A percentile compares a stretch with the other conserved stretches of the same genome.
These are phyloP conservation scores for Upupa epops DNA, from an alignment of 2,113 vertebrate genomes.

Conservation along the genomic window DNA sequence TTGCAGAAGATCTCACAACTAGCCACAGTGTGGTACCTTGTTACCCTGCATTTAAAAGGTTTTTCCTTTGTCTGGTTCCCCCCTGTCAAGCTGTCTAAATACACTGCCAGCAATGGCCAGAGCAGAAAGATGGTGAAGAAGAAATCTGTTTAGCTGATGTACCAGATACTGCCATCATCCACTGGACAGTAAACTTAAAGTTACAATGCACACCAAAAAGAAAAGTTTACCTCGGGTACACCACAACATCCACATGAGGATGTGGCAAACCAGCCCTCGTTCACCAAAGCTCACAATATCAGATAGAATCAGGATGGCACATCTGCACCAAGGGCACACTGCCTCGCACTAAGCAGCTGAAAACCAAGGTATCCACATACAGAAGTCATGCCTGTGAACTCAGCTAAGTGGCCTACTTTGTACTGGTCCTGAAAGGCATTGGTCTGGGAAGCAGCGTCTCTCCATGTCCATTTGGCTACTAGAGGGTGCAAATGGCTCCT, in stretches of 20 bases:
- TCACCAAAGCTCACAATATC: neutral
- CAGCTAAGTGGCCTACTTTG: neutral
- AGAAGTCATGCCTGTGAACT: neutral
- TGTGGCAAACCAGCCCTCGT: neutral
- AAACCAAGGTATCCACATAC: neutral
- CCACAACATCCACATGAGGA: neutral
- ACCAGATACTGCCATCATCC: neutral
- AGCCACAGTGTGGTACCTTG: rapidly evolving
- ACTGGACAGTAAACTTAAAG: neutral
- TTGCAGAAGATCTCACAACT: neutral
- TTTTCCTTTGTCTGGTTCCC: neutral
- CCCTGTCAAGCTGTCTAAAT: neutral
- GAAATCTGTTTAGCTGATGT: neutral
- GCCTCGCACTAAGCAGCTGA: neutral
- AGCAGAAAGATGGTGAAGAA: neutral
- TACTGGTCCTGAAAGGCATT: neutral
- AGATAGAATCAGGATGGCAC: neutral
- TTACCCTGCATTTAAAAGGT: neutral
- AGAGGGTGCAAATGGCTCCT: neutral
- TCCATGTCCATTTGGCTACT: neutral
- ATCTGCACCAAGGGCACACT: neutral
- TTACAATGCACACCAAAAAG: rapidly evolving
- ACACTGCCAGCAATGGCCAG: neutral
- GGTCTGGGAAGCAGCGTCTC: neutral
- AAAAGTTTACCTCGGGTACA: neutral